Percentiles rank a stretch among this genome's conserved stretches.
phyloP scores from a whole-genome alignment of 92 coral and sea anemone species.

The Parazoanthus darwini region DNA sequence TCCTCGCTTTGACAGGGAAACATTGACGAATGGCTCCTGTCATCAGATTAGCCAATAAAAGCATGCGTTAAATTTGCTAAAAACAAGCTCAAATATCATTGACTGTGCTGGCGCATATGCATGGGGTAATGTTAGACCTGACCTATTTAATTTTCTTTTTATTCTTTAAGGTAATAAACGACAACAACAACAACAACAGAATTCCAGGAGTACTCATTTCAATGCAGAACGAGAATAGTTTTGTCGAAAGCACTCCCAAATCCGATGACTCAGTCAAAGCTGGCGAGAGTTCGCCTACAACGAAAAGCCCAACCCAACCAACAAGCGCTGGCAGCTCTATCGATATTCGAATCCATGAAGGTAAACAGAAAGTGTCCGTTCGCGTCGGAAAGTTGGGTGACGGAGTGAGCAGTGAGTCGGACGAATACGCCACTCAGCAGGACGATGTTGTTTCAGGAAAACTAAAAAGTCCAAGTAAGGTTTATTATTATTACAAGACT shows the following conservation, averaged over 20 bases:
- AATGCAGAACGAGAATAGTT: conserved; percentile 30
- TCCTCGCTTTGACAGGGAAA: too few species aligned
- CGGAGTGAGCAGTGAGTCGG: background rate
- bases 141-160: background rate
- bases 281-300: background rate
- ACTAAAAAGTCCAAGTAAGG: conserved; percentile 15
- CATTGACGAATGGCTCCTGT: too few species aligned
- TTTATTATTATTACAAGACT: background rate
- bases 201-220: conserved; percentile 36
- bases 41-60: too few species aligned
- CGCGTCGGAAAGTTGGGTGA: conserved; percentile 6
- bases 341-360: conserved; percentile 21
- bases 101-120: too few species aligned
- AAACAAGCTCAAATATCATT: too few species aligned
- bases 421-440: conserved; percentile 9
- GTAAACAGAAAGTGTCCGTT: conserved; percentile 19
- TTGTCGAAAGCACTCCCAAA: background rate
- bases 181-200: conserved; percentile 11
- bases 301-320: background rate
- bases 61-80: too few species aligned
- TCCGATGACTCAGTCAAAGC: background rate
- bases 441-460: conserved; percentile 4
- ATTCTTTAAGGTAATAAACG: background rate
- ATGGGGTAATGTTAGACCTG: background rate
- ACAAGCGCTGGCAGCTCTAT: background rate